Conservation (phyloP, 2,113 vertebrate species). For the Ceuthmochares aereus region DNA sequence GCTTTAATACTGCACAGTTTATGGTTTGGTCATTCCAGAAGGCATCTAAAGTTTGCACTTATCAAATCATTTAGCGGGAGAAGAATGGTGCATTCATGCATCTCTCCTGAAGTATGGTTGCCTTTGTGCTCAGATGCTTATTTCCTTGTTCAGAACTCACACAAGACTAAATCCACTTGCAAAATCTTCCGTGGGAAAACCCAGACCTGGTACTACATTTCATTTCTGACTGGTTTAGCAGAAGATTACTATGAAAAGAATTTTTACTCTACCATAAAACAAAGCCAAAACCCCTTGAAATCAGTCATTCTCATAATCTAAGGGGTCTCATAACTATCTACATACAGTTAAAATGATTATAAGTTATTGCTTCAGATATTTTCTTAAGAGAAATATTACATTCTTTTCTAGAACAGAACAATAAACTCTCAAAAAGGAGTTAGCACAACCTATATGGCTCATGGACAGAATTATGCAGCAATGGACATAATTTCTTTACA, state of each 20-base stretch:
- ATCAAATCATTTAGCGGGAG: not conserved
- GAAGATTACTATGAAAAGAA: not conserved
- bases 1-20: not conserved
- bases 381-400: not conserved
- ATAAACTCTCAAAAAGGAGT: not conserved
- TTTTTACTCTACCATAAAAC: not conserved
- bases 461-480: not conserved
- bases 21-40: not conserved
- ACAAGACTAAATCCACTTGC: not conserved
- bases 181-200: not conserved
- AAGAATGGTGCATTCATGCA: not conserved
- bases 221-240: not conserved
- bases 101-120: not conserved
- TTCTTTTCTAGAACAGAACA: not conserved
- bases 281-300: not conserved
- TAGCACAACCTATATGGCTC: accelerated
- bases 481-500: not conserved
- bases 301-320: not conserved
- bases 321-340: not conserved
- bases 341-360: accelerated
- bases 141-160: not conserved
- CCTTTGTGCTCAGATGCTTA: not conserved
- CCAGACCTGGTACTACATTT: not conserved
- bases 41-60: not conserved
- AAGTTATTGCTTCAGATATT: not conserved